phyloP scores from a whole-genome alignment of 2,113 vertebrate genomes.

The Natator depressus region DNA sequence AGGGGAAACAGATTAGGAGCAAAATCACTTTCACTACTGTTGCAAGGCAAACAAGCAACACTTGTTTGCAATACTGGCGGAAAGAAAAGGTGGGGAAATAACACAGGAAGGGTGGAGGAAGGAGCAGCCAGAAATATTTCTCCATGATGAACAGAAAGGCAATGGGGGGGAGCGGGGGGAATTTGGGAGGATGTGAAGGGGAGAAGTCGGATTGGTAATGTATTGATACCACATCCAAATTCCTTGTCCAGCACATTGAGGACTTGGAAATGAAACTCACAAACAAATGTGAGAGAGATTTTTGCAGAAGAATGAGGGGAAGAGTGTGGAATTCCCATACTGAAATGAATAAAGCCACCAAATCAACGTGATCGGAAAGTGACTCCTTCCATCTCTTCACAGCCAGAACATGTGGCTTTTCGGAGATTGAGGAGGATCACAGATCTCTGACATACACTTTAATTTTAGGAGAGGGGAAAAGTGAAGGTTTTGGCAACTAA shows the following conservation, averaged over 20 bases:
- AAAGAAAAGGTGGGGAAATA: background rate
- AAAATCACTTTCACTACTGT: background rate
- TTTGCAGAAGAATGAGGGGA: background rate
- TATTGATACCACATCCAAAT: background rate
- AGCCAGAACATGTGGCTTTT: background rate
- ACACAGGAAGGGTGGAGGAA: background rate
- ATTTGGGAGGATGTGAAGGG: accelerated
- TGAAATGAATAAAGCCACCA: background rate
- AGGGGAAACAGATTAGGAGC: background rate
- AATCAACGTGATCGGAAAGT: background rate
- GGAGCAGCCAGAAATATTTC: background rate
- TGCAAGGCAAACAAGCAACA: background rate
- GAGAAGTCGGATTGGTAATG: background rate
- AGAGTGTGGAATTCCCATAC: background rate
- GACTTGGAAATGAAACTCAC: background rate
- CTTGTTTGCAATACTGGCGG: background rate
- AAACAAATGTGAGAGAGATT: background rate
- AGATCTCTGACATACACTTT: background rate
- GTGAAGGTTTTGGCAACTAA: background rate
- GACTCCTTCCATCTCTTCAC: background rate
- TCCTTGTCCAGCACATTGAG: background rate
- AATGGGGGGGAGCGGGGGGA: background rate
- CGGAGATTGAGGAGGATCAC: background rate
- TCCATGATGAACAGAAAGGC: background rate
- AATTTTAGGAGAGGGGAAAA: background rate